These are phyloP conservation scores for Megalurothrips usitatus DNA, from an alignment of 2,888 invertebrate species.

Conservation along the genomic window DNA sequence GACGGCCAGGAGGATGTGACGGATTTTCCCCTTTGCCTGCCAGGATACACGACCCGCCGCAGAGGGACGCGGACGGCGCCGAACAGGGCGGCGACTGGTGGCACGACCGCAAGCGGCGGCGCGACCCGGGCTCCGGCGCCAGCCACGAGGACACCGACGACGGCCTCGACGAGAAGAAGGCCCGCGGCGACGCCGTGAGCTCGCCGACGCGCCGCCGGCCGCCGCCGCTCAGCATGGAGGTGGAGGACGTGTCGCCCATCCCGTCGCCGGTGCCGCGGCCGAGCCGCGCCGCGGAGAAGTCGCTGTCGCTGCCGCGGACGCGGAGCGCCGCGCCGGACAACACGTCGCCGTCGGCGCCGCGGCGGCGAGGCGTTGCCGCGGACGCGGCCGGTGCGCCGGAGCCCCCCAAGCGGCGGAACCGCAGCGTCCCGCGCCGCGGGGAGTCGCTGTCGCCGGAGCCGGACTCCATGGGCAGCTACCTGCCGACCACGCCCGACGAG, in stretches of 20 bases:
- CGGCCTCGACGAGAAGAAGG: slow-evolving; percentile 14
- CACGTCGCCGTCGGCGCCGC: background rate
- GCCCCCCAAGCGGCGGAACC: slow-evolving; percentile 14
- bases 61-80: slow-evolving; percentile 43
- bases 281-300: slow-evolving; percentile 13
- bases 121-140: background rate
- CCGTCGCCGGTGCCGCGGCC: slow-evolving; percentile 7
- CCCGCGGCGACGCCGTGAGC: slow-evolving; percentile 17
- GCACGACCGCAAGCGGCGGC: slow-evolving; percentile 30
- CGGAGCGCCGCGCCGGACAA: background rate
- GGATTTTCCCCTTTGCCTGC: slow-evolving; percentile 1
- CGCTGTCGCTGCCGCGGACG: background rate
- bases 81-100: slow-evolving; percentile 36
- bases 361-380: background rate
- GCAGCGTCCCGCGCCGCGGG: background rate
- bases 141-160: slow-evolving; percentile 21
- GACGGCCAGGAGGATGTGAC: background rate
- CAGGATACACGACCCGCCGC: slow-evolving; percentile 43
- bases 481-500: slow-evolving; percentile 12
- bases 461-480: background rate
- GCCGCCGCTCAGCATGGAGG: background rate
- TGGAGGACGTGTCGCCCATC: slow-evolving; percentile 13
- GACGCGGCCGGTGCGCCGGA: background rate
- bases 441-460: slow-evolving; percentile 11
- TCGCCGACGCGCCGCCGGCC: background rate